These are phyloP conservation scores for Tretioscincus oriximinensis DNA, from an alignment of 2,113 vertebrate species.

Conservation along the genomic window DNA sequence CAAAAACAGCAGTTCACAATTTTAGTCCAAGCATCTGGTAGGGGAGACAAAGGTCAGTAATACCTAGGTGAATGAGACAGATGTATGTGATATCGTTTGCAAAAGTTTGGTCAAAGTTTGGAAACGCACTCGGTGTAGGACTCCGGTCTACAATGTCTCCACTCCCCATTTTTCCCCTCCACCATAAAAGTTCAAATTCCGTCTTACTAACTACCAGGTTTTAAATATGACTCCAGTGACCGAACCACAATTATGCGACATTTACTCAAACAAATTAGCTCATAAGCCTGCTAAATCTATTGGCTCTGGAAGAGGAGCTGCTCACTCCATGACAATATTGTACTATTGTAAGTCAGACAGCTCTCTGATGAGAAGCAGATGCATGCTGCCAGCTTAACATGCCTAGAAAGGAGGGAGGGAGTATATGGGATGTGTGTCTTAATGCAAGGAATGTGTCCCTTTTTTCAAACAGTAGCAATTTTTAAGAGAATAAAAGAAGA, in stretches of 20 bases:
- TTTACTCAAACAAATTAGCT: not conserved
- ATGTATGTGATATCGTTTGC: not conserved
- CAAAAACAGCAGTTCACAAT: not conserved
- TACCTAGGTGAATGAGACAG: not conserved
- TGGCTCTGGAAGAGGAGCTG: conserved; percentile 61
- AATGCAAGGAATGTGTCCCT: not conserved
- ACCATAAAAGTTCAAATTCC: not conserved
- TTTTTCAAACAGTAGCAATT: not conserved
- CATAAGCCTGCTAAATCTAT: conserved; percentile 16
- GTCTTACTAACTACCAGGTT: not conserved
- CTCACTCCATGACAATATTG: not conserved
- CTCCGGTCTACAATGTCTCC: not conserved
- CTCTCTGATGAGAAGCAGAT: conserved; percentile 49
- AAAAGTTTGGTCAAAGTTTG: not conserved
- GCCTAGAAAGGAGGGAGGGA: conserved; percentile 22
- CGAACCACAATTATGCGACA: not conserved
- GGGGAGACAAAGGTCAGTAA: not conserved
- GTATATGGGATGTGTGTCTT: conserved; percentile 1
- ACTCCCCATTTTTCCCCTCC: not conserved
- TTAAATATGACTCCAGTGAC: not conserved
- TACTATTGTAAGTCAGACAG: conserved; percentile 1
- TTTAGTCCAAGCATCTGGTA: not conserved
- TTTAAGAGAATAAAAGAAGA: not conserved
- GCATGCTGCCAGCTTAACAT: conserved; percentile 32
- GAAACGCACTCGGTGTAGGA: not conserved